Evolutionary conservation across 2,888 invertebrate species (phyloP), one percentile per base, ranked within the genome.

Genomic region (Seira musarum): DNA sequence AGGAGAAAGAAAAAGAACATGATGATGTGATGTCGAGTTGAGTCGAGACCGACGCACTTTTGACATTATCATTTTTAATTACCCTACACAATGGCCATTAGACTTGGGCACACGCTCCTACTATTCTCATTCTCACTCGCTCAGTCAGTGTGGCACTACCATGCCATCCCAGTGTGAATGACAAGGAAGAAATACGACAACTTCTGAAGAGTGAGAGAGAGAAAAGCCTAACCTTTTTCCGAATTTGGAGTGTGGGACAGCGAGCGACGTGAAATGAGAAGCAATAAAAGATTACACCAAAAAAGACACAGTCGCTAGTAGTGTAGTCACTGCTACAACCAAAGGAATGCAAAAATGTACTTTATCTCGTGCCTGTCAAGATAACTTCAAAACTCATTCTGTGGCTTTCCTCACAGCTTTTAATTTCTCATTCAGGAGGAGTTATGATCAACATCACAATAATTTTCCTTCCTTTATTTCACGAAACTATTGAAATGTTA

Each of bases 21-120:
- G n/a, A n/a, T n/a, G n/a, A n/a, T n/a, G n/a, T n/a, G n/a, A n/a
- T n/a, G n/a, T n/a, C n/a, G n/a, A n/a, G n/a, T n/a, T 46, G 6
- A 46, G 8, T 46, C 46, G 46, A 46, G 8, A 46, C 46, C 13
- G 76, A 25, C 81, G 81, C 74, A 66, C 77, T 81, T 81, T 77
- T 81, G 77, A 80, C 82, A 80, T 82, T 82, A 82, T 82, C 72
- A 63, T 80, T 82, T 82, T 80, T 82, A 82, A 82, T 82, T 82
- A 82, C 77, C 69, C 69, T 35, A 74, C 73, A 80, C 80, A 68
- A 80, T 79, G 68, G 70, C 70, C 65, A 77, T 77, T 77, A 77
- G 70, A n/a, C n/a, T 57, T 65, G 69, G 76, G 76, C 76, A 77
- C 76, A 77, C 76, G 76, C 70, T 77, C 65, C 65, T 63, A 70